Base-by-base conservation (phyloP, 2,113 vertebrate species). In the Monarcha castaneiventris region DNA sequence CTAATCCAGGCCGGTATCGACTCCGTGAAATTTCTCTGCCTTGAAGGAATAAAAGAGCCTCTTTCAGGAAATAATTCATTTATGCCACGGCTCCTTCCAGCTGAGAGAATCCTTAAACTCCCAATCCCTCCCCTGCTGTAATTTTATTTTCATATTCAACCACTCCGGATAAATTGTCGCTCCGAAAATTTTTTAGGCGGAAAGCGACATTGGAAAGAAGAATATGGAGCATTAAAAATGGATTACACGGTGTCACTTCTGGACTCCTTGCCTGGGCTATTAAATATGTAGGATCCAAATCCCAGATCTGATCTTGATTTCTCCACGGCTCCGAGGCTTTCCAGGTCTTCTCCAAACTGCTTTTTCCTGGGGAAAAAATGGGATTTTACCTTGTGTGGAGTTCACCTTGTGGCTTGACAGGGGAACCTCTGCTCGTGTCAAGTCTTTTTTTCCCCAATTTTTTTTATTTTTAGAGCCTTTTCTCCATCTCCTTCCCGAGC, bases 401-500 rank as follows among this genome's bases (percentile, higher is more conserved):
- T 19, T 30, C 7, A 33, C 25, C 37, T 25, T 10, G 35, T 68
- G 58, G 19, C 20, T 80, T 22, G 58, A 67, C 29, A 39, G 52
- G 33, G 41, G 43, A 27, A 55, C 6, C 2, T 69, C 11, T 68
- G 19, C 59, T 61, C 0, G 0, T 7, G 8, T 27, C 41, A 5
- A 22, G 17, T 63, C 20, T 41, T 29, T 62, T 68, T 68, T 41
- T 55, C 32, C 22, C 62, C 56, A 4, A 0, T 48, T 64, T 27
- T 30, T 77, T 30, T 51, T 16, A 1, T n/a, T 68, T 73, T 30
- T 19, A 2, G 26, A 58, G 32, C 13, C 13, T 46, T 7, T 71
- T 85, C 27, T 81, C 22, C 35, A 4, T 55, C 25, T 1, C 48
- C 5, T 58, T 81, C 51, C 21, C 4, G 0, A 58, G 10, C 41